Conservation (phyloP, 2,888 invertebrate genomes). For the Lepidochrysops patricia region DNA sequence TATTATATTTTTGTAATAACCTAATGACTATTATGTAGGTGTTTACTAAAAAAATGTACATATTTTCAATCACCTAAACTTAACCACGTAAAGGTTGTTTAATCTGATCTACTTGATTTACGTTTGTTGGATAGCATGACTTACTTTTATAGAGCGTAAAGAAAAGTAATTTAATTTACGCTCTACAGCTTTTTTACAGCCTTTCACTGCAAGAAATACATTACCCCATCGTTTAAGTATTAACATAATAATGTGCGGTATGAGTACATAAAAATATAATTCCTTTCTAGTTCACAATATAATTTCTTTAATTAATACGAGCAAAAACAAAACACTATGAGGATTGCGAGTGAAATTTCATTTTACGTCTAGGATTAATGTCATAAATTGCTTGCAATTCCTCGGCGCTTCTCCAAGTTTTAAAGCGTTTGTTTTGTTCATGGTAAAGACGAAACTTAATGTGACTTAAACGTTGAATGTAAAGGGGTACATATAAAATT, state of each 20-base stretch:
- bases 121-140: no score
- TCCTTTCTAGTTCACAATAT: not conserved
- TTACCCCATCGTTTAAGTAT: not conserved
- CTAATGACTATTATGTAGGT: no score
- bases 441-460: slow-evolving; percentile 51
- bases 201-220: not conserved
- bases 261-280: not conserved
- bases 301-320: not conserved
- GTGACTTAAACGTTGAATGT: slow-evolving; percentile 60
- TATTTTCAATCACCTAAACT: no score
- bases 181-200: no score
- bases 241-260: not conserved
- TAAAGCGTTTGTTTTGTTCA: slow-evolving; percentile 57
- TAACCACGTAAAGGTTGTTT: no score
- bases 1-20: no score
- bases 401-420: slow-evolving; percentile 43
- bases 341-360: slow-evolving; percentile 46
- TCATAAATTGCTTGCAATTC: slow-evolving; percentile 53
- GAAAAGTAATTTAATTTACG: no score
- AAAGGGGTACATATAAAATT: slow-evolving; percentile 54
- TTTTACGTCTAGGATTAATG: slow-evolving; percentile 57
- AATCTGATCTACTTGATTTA: no score
- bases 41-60: no score
- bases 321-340: slow-evolving; percentile 41
- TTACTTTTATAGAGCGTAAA: no score